Base-by-base conservation (phyloP, 2,797 vertebrate species). In the Pangasius djambal region DNA sequence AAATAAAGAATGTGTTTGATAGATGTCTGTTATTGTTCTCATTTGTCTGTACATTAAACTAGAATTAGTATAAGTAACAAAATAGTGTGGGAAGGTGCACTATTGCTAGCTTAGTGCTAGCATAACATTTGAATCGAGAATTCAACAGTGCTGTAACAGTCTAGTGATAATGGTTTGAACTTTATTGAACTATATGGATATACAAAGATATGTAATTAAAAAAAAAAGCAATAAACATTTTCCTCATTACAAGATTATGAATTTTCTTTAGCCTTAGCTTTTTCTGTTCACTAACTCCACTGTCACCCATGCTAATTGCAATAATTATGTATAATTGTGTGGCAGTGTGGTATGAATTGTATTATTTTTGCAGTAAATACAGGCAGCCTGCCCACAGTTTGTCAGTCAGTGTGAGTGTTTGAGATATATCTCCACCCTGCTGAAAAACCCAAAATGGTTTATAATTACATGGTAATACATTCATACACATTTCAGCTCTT, bases 301-400 rank as follows among this genome's bases (percentile, higher is more conserved):
- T 63, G 28, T 83, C 69, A 61, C 34, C 37, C 16, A 1, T 52
- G 13, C 44, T 94, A 94, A 95, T 94, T 93, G 92, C 92, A 91
- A 92, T 93, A 92, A 94, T 96, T 94, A 92, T 57, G 85, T 78
- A 88, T 94, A 94, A 95, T 93, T 94, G 88, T 83, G n/a, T n/a
- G 89, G 92, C 91, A 91, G 90, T 84, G 44, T n/a, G 90, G 92
- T 91, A 91, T 89, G 91, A 92, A 93, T 93, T 88, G 88, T 93
- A 92, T 89, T 94, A 93, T 55, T 70, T 85, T 95, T 93, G 91
- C 92, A 91, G 90, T 83, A 2, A 13, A 88, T 93, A 93, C 94
- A 93, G 94, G 94, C 82, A 91, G 93, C 13, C 88, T 86, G 88
- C 88, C 88, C 83, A 91, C 91, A 92, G 86, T 91, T 90, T 92